Percentiles rank a stretch among this genome's conserved stretches.
These are phyloP conservation scores for Papilio elwesi DNA, from an alignment of 2,888 invertebrate species.

Conservation along the genomic window DNA sequence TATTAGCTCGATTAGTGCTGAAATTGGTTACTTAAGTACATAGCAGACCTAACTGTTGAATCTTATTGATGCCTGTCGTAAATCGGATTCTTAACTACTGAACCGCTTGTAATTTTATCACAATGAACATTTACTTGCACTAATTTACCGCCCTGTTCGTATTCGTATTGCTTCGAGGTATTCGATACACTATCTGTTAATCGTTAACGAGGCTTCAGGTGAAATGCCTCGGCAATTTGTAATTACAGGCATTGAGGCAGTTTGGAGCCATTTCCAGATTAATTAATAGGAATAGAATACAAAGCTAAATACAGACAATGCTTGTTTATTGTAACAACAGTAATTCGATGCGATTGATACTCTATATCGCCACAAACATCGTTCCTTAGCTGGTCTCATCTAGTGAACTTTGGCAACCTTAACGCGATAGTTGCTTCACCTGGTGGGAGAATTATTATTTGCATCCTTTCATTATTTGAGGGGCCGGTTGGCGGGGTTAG, in stretches of 20 bases:
- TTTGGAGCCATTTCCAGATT: constrained; percentile 10
- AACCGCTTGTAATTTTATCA: constrained; percentile 19
- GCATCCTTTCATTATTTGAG: no score
- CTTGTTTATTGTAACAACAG: neutral
- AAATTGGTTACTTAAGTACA: no score
- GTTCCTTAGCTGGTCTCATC: no score
- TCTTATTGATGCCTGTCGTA: no score
- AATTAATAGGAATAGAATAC: constrained; percentile 6
- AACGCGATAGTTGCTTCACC: no score
- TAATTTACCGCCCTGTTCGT: constrained; percentile 26
- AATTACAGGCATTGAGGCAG: constrained; percentile 1
- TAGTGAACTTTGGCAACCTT: no score
- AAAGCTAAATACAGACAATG: neutral
- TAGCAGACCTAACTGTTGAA: no score
- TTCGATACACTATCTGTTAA: constrained; percentile 32
- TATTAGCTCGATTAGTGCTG: no score
- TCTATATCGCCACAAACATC: no score
- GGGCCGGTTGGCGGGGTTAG: no score
- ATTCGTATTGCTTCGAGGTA: constrained; percentile 24
- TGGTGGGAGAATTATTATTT: no score
- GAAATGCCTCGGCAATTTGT: constrained; percentile 14
- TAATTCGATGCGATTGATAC: neutral
- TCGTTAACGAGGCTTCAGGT: constrained; percentile 22
- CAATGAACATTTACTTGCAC: constrained; percentile 17
- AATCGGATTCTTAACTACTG: neutral